Base-by-base conservation (phyloP, 2,888 invertebrate genomes). In the Crepidodera aurea region DNA sequence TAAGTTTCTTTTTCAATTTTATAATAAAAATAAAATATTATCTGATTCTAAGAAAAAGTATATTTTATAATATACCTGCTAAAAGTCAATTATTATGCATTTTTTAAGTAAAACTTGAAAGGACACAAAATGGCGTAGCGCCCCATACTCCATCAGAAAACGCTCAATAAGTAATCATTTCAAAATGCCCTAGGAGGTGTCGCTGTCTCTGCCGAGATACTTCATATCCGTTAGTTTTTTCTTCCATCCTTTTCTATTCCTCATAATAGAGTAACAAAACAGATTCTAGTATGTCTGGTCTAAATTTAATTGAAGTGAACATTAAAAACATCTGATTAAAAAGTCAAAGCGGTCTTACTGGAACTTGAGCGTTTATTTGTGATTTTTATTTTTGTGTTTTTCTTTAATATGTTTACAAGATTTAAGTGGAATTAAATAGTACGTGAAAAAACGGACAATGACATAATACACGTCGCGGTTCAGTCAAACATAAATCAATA, bases 281-380 rank as follows among this genome's bases (percentile, higher is more conserved):
- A 37, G 13, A 44, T 44, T n/a, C 10, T 22, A 19, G 22, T 44
- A 4, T 16, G 44, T 44, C 44, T 1, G 1, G 5, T 44, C 7
- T 44, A 44, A 12, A 67, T 51, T 59, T 58, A 62, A 60, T 60
- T 42, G 48, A 54, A 22, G 19, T 51, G 15, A 56, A 64, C 62
- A 70, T 69, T 69, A 68, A 67, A 71, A 73, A 71, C 73, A 73
- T 73, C 69, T 72, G 73, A 72, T 53, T 40, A 40, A 40, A 18
- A 39, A 53, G 32, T 48, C 27, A 40, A 44, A 56, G 13, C 13
- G 40, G 32, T 56, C 13, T 46, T 40, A 32, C 1, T 32, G 18
- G n/a, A 16, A 18, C n/a, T 10, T 29, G 29, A 48, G 22, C n/a
- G 7, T 29, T 1, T 22, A 10, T 10, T 51, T 27, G 10, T 12